These are phyloP conservation scores for Syngnathus floridae DNA, from an alignment of 2,113 vertebrate species.

Conservation along the genomic window DNA sequence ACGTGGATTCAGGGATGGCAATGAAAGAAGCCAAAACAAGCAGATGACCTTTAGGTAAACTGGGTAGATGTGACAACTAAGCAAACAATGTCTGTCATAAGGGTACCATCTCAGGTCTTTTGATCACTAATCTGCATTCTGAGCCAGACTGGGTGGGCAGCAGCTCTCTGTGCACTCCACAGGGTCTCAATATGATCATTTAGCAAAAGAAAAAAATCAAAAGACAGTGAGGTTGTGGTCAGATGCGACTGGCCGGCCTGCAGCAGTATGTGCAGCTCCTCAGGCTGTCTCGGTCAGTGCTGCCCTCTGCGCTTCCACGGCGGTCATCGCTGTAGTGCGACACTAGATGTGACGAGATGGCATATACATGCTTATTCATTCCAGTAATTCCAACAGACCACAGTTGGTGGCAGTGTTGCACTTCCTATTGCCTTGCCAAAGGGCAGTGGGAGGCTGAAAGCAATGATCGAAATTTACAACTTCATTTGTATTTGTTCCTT, in stretches of 20 bases:
- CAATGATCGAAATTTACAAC: not conserved
- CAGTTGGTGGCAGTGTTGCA: not conserved
- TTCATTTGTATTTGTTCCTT: not conserved
- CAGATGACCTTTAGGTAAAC: not conserved
- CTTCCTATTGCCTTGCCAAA: not conserved
- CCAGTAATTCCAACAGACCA: not conserved
- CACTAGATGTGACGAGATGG: slow-evolving; percentile 46
- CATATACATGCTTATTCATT: not conserved
- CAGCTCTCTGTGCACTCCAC: slow-evolving; percentile 37
- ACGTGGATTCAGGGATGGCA: no score
- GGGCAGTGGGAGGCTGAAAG: not conserved
- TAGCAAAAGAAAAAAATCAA: slow-evolving; percentile 29
- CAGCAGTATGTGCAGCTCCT: slow-evolving; percentile 76
- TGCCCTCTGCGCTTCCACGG: slow-evolving; percentile 65
- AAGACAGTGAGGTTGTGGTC: slow-evolving; percentile 36
- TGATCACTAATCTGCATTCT: slow-evolving; percentile 63
- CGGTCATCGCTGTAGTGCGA: slow-evolving; percentile 68
- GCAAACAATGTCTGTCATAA: slow-evolving; percentile 15
- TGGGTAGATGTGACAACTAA: not conserved
- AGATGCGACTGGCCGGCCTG: slow-evolving; percentile 74
- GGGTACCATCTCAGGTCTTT: not conserved
- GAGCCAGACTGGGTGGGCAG: slow-evolving; percentile 64
- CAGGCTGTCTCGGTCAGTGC: slow-evolving; percentile 69
- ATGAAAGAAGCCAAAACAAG: not conserved
- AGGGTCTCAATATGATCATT: not conserved